Evolutionary conservation across 2,888 invertebrate species (phyloP), one percentile per base, ranked within the genome.

Genomic region (Agrilus mali): DNA sequence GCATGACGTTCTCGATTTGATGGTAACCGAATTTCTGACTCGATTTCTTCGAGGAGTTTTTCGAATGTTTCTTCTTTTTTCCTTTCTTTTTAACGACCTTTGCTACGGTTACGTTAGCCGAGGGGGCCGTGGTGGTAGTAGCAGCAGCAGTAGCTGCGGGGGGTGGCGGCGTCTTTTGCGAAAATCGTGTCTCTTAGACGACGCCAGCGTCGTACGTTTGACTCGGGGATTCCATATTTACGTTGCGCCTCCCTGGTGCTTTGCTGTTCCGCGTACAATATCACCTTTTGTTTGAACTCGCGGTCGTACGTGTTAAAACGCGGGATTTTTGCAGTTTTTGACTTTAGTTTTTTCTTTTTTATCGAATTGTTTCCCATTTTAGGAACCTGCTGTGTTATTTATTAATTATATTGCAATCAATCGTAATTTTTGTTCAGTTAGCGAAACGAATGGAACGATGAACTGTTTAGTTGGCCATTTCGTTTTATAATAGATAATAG

Each of bases 201-300:
- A 32, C 57, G 50, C 63, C 64, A 65, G 41, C 63, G 53, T 40
- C 58, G 53, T 2, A 65, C 56, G 33, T 62, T 64, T 4, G 60
- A 57, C 38, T 60, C 62, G 37, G 58, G 54, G 7, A 64, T 54
- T 22, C 62, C 60, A 47, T 53, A 65, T 7, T 54, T 52, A 36
- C 55, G 53, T 36, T 55, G 55, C 0, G 64, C 63, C 15, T 57
- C 57, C 13, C 53, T 50, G 39, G 54, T 61, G 40, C 57, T 55
- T 42, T 55, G 55, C 47, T 56, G 51, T 45, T 64, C 62, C 7
- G 64, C 63, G 45, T 54, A 64, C 16, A 57, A 43, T 13, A 63
- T 56, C 8, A 64, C 63, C 4, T 54, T 47, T 42, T 54, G 57
- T 50, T 64, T 65, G 42, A 63, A 60, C 20, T 59, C 53, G 8